phyloP scores from a whole-genome alignment of 2,888 invertebrate genomes.

The Harpagoxenus sublaevis region DNA sequence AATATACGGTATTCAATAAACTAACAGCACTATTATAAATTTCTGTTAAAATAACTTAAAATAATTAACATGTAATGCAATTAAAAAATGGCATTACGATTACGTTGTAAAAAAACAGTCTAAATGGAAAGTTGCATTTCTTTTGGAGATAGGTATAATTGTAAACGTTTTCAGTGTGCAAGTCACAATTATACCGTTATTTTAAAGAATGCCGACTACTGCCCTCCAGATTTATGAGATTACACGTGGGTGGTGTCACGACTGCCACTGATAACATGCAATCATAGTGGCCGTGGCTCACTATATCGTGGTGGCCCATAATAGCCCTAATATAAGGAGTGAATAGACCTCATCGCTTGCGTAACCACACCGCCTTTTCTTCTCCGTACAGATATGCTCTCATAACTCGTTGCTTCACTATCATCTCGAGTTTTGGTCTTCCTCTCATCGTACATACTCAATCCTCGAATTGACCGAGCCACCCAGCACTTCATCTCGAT shows the following conservation, averaged over 20 bases:
- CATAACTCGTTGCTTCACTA: conserved; percentile 45
- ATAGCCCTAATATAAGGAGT: conserved; percentile 79
- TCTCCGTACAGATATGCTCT: conserved; percentile 34
- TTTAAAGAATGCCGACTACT: conserved; percentile 40
- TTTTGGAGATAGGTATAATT: neutral
- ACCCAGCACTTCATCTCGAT: conserved; percentile 59
- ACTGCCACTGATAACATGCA: conserved; percentile 73
- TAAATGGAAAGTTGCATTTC: neutral
- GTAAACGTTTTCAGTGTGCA: neutral
- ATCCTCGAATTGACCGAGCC: conserved; percentile 51
- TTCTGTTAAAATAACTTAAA: conserved; percentile 5
- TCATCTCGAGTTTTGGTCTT: conserved; percentile 37
- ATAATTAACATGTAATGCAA: neutral
- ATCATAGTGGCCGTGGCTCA: conserved; percentile 75
- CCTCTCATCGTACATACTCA: conserved; percentile 10
- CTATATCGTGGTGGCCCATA: conserved; percentile 74
- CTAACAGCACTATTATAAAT: neutral
- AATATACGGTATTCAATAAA: neutral
- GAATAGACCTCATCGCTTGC: conserved; percentile 81
- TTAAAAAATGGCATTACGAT: neutral
- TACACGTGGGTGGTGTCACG: conserved; percentile 15
- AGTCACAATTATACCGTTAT: neutral
- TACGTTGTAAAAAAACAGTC: neutral
- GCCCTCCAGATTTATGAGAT: conserved; percentile 66
- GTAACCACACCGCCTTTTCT: conserved; percentile 70